These are phyloP conservation scores for Drosophila atroscutellata DNA, from an alignment of 2,888 invertebrate species.

Conservation along the genomic window DNA sequence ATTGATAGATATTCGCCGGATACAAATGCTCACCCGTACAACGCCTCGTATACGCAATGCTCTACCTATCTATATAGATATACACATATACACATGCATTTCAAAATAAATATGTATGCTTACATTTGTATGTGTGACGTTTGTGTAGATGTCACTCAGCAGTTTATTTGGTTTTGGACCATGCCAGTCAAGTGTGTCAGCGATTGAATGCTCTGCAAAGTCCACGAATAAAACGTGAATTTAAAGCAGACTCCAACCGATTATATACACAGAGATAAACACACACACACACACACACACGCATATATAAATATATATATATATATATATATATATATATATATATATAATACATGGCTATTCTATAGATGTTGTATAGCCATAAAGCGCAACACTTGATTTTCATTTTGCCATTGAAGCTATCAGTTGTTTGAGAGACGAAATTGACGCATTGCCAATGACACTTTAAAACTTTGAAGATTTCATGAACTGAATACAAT, in stretches of 20 bases:
- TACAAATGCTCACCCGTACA: slow-evolving; percentile 32
- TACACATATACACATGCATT: neutral
- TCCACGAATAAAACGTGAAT: slow-evolving; percentile 13
- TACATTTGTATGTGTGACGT: neutral
- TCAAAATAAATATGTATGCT: neutral
- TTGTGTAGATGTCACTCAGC: slow-evolving; percentile 23
- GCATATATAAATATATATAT: neutral
- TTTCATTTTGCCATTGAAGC: slow-evolving; percentile 30
- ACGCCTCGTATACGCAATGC: slow-evolving; percentile 51
- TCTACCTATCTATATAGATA: neutral
- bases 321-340: neutral
- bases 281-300: slow-evolving; percentile 1
- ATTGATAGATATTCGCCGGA: slow-evolving; percentile 75
- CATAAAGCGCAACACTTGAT: slow-evolving; percentile 41
- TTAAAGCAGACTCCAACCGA: slow-evolving; percentile 1
- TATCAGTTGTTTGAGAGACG: slow-evolving; percentile 28
- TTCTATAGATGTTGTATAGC: slow-evolving; percentile 23
- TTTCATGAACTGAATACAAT: neutral
- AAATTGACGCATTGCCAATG: slow-evolving; percentile 27
- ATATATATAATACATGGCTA: slow-evolving; percentile 3
- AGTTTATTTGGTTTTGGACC: slow-evolving; percentile 22
- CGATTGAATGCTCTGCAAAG: slow-evolving; percentile 33
- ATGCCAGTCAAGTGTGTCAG: slow-evolving; percentile 41
- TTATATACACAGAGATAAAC: neutral
- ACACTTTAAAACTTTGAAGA: slow-evolving; percentile 27